Evolutionary conservation across 2,888 invertebrate species (phyloP), one percentile per base, ranked within the genome.

Genomic region (Agrochola circellaris): DNA sequence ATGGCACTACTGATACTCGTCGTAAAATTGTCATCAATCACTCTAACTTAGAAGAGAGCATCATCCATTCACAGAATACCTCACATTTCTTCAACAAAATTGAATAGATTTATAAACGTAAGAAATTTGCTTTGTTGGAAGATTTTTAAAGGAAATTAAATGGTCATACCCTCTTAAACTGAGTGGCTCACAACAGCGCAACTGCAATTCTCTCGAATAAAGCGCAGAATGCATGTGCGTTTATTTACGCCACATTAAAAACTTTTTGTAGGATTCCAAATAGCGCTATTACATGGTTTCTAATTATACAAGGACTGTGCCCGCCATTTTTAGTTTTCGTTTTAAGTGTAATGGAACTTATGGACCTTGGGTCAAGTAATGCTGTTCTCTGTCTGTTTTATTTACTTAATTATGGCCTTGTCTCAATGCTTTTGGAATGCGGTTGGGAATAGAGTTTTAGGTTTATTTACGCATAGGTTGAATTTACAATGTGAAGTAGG

Each of bases 141-240:
- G 82, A 86, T 81, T 87, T 88, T 89, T 88, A 86, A 82, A 87
- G 82, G 82, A 87, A 87, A 87, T 87, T 87, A 87, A 87, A 89
- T 85, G 89, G 89, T 89, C 87, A 88, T 90, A 83, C 85, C 82
- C 83, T 89, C 84, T 89, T 87, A 86, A 87, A 89, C 82, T 82
- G 85, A 90, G 87, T 89, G 87, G 83, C 88, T 89, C 85, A 87
- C 86, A 90, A 89, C 84, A 88, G 85, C 83, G 82, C 86, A 76
- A 87, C 81, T 89, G 90, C 89, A 88, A 85, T 90, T 87, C 83
- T 80, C 83, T 74, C 66, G 60, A 79, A 82, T 89, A 89, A 91
- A 79, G 89, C 84, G 65, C 64, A 45, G 80, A 79, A 73, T 83
- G 89, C 80, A 86, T 82, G 85, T 78, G 85, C 87, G 87, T 85